Base-by-base conservation (phyloP, 2,113 vertebrate species). In the Edolisoma coerulescens region DNA sequence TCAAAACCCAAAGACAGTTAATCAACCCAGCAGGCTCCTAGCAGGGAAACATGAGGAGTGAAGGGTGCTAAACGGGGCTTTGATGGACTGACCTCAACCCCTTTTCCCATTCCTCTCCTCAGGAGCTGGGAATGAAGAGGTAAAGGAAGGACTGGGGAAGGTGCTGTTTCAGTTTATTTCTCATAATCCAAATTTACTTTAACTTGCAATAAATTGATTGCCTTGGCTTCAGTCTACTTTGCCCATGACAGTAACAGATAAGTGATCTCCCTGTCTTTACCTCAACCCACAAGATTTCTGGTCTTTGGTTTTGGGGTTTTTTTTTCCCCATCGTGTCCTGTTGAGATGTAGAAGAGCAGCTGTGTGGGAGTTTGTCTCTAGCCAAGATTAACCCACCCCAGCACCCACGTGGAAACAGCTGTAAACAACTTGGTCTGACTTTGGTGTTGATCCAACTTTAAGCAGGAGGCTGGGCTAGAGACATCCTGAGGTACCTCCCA, bases 251-350 rank as follows among this genome's bases (percentile, higher is more conserved):
- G 39, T 27, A 52, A 45, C 2, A 10, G 23, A 3, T 28, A 39
- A 27, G 6, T 56, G 16, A 47, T 41, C n/a, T 47, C 16, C 8
- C 20, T 28, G 16, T n/a, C 23, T 59, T 44, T 30, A 39, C n/a
- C 23, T 70, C 1, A 9, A 24, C 5, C 5, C 7, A 42, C 3
- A 9, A 60, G 5, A 21, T 32, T 78, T 57, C 32, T 74, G 23
- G 5, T 10, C 37, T 67, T 68, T 59, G 33, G 27, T 52, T 68
- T 60, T 52, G 45, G 1, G 5, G 60, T 19, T 17, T 54, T 30
- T 69, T 24, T 23, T n/a, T 12, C 2, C 17, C 8, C 19, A 11
- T 3, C 3, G 1, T 65, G 18, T 35, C 10, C 7, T 45, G 4
- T 20, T 50, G 65, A 42, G 28, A 57, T 54, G 4, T 4, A 8